phyloP scores from a whole-genome alignment of 1,140 invertebrate genomes.

The Laodelphax striatellus region DNA sequence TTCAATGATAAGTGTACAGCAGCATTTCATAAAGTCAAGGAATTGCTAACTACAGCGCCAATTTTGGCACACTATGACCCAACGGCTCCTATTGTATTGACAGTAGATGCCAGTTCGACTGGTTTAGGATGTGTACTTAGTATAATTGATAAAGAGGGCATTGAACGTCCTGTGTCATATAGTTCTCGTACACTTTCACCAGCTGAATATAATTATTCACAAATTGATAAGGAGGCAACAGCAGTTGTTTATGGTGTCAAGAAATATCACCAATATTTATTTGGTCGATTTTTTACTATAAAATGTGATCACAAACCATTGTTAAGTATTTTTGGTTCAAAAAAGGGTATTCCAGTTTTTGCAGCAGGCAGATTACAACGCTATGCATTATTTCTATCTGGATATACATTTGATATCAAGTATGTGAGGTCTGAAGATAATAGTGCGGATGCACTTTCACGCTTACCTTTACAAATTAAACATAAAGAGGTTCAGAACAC shows the following conservation, averaged over 20 bases:
- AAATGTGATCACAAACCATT: constrained; percentile 37
- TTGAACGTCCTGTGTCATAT: too few species aligned
- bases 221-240: too few species aligned
- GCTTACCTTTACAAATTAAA: too few species aligned
- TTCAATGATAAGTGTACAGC: background rate
- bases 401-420: constrained; percentile 20
- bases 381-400: constrained; percentile 24
- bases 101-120: too few species aligned
- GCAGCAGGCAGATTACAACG: constrained; percentile 25
- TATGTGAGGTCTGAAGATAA: background rate
- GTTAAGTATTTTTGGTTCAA: constrained; percentile 28
- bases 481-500: too few species aligned
- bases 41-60: background rate
- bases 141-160: too few species aligned
- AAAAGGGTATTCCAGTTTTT: constrained; percentile 26
- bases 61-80: background rate
- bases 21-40: background rate
- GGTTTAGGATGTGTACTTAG: too few species aligned
- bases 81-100: too few species aligned
- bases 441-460: too few species aligned
- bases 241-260: too few species aligned
- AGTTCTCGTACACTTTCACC: too few species aligned
- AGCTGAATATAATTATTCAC: too few species aligned
- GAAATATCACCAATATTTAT: constrained; percentile 22
- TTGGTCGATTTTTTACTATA: constrained; percentile 31